Evolutionary conservation across 1,140 invertebrate species (phyloP).

Genomic region (Ostrea denselamellosa): DNA sequence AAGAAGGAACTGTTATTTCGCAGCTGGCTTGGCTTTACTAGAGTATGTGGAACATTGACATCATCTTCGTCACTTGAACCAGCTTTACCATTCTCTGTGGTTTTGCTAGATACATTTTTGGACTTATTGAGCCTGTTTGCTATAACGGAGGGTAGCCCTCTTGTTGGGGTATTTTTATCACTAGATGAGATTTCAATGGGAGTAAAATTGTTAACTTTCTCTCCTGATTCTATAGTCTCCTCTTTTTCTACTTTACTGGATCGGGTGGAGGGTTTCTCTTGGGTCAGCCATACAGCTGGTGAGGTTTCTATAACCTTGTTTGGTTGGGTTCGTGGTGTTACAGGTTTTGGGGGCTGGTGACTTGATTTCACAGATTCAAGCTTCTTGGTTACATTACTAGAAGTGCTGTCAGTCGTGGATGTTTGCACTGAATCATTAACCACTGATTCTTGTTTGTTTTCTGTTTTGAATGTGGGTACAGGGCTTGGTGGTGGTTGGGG

Average conservation of each 20-base stretch:
- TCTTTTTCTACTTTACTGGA: conserved; percentile 56
- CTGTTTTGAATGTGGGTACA: background rate
- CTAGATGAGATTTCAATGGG: conserved; percentile 25
- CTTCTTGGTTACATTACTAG: conserved; percentile 8
- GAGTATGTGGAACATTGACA: conserved; percentile 41
- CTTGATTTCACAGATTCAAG: background rate
- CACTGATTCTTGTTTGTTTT: background rate
- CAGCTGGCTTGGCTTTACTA: conserved; percentile 54
- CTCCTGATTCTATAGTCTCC: conserved; percentile 43
- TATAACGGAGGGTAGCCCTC: conserved; percentile 46
- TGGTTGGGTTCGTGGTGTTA: background rate
- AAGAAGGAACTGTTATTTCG: conserved; percentile 49
- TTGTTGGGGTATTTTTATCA: conserved; percentile 53
- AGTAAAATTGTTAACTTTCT: conserved; percentile 41
- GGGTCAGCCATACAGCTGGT: background rate
- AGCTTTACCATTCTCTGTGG: conserved; percentile 44
- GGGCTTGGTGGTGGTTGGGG: conserved; percentile 5
- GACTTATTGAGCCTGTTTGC: conserved; percentile 51
- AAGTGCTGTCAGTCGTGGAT: background rate
- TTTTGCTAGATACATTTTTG: conserved; percentile 48
- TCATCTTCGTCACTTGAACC: conserved; percentile 38
- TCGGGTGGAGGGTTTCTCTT: background rate
- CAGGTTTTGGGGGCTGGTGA: background rate
- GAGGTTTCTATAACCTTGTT: background rate
- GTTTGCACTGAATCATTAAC: background rate